Conservation (phyloP, 2,888 invertebrate species). For the Cephonodes hylas region DNA sequence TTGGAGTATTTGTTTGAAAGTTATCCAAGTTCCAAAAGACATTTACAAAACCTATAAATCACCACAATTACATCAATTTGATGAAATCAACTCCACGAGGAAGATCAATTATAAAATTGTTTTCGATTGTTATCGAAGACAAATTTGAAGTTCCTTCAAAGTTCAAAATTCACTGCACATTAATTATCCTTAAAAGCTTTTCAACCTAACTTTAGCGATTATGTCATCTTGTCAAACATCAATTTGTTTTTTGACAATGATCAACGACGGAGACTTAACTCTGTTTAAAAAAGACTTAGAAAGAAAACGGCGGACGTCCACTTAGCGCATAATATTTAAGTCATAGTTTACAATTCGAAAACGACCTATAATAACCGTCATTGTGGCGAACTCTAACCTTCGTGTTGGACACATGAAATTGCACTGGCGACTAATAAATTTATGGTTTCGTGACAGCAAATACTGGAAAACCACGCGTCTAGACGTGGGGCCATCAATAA, state of each 20-base stretch:
- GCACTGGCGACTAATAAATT: constrained; percentile 51
- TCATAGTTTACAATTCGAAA: constrained; percentile 9
- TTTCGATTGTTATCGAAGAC: constrained; percentile 35
- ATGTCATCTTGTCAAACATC: constrained; percentile 76
- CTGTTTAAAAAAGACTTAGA: constrained; percentile 30
- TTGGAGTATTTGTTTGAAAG: not conserved
- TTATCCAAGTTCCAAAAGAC: not conserved
- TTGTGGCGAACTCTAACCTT: not conserved
- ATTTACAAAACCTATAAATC: not conserved
- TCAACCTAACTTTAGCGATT: constrained; percentile 60
- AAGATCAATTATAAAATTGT: constrained; percentile 22
- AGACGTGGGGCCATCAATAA: constrained; percentile 67
- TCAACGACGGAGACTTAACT: constrained; percentile 53
- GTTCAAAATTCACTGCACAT: constrained; percentile 48
- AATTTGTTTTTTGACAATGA: constrained; percentile 73
- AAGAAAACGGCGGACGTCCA: not conserved
- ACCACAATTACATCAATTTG: constrained; percentile 2
- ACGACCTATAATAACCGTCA: constrained; percentile 5
- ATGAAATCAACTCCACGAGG: constrained; percentile 17
- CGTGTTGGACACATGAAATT: constrained; percentile 40
- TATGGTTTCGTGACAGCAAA: constrained; percentile 67
- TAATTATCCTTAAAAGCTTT: constrained; percentile 75
- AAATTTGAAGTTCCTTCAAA: constrained; percentile 40
- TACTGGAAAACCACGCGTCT: constrained; percentile 61
- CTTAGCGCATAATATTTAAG: not conserved